phyloP scores from a whole-genome alignment of 2,113 vertebrate genomes.

The Proteles cristata region DNA sequence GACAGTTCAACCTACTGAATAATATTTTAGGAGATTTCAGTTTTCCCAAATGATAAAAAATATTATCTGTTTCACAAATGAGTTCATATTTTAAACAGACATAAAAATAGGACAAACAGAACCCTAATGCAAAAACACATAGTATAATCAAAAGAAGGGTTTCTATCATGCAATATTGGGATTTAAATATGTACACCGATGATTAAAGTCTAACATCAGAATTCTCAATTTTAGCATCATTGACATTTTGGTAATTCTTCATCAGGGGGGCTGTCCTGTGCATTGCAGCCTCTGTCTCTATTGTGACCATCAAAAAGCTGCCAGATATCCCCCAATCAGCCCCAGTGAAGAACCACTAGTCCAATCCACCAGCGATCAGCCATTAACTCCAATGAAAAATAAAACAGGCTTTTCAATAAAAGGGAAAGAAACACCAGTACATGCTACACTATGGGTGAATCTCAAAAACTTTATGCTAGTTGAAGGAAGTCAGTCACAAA shows the following conservation, averaged over 20 bases:
- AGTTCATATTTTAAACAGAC: slow-evolving; percentile 10
- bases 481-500: background rate
- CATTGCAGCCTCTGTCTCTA: background rate
- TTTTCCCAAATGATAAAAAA: background rate
- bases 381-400: background rate
- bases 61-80: background rate
- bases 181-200: background rate
- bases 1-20: background rate
- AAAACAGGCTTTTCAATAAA: background rate
- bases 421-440: background rate
- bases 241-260: background rate
- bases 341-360: background rate
- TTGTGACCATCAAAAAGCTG: background rate
- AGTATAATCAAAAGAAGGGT: background rate
- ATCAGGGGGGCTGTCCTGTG: background rate
- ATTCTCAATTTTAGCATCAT: background rate
- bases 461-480: background rate
- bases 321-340: background rate
- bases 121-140: background rate
- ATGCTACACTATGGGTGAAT: background rate
- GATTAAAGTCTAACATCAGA: background rate
- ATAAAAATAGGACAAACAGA: background rate
- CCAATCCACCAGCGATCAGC: background rate
- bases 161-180: background rate
- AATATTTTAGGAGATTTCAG: background rate